Evolutionary conservation across 2,888 invertebrate species (phyloP).

Genomic region (Amblyjoppa fuscipennis): DNA sequence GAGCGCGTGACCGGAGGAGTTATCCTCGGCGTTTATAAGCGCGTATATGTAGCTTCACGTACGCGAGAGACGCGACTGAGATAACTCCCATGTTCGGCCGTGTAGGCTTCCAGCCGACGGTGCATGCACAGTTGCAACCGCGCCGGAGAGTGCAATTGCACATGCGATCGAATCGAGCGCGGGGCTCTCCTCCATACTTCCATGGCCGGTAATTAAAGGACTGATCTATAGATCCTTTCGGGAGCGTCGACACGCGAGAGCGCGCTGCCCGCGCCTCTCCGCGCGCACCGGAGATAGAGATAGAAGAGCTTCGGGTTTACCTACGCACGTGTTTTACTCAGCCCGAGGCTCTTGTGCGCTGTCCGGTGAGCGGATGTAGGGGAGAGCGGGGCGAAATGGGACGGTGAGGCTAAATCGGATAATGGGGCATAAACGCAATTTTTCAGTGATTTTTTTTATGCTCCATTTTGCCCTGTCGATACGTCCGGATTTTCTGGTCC

Average conservation of each 20-base stretch:
- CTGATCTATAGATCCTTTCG: constrained; percentile 80
- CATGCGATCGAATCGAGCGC: constrained; percentile 67
- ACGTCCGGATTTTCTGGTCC: too few species aligned
- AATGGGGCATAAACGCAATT: too few species aligned
- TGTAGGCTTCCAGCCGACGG: not conserved
- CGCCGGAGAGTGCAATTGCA: constrained; percentile 42
- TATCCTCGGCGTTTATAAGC: constrained; percentile 56
- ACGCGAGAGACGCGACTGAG: not conserved
- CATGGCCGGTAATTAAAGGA: constrained; percentile 76
- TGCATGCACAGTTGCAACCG: constrained; percentile 28
- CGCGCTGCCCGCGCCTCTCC: constrained; percentile 67
- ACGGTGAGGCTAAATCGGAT: too few species aligned
- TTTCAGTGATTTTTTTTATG: too few species aligned
- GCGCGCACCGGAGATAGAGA: constrained; percentile 26
- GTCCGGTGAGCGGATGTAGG: constrained; percentile 42
- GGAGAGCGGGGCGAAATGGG: too few species aligned
- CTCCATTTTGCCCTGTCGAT: too few species aligned
- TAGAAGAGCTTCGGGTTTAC: constrained; percentile 30
- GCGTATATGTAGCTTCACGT: not conserved
- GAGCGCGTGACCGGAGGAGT: constrained; percentile 36
- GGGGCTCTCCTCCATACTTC: constrained; percentile 53
- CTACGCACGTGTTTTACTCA: constrained; percentile 35
- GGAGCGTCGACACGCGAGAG: constrained; percentile 75
- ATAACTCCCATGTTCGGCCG: constrained; percentile 28
- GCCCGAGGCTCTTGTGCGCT: constrained; percentile 23